Evolutionary conservation across 2,113 vertebrate species (phyloP).

Genomic region (Platysternon megacephalum): DNA sequence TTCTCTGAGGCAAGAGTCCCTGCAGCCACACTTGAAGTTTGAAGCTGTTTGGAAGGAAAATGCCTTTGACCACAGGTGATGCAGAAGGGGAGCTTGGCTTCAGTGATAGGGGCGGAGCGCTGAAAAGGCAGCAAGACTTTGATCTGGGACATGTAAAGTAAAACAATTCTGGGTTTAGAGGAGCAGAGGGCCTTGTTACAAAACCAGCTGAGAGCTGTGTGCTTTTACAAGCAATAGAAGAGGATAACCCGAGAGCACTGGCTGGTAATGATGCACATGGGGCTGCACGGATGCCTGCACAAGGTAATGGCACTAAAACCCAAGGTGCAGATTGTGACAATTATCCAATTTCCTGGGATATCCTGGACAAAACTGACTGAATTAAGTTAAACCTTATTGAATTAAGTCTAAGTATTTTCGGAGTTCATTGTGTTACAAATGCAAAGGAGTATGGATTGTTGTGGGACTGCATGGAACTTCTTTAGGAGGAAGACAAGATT

Average conservation of each 20-base stretch:
- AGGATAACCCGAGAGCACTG: neutral
- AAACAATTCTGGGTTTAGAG: neutral
- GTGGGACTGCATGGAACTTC: neutral
- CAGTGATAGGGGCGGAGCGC: neutral
- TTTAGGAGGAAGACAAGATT: neutral
- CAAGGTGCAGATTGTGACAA: neutral
- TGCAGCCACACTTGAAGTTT: neutral
- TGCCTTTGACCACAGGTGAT: neutral
- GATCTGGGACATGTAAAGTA: neutral
- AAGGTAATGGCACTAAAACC: neutral
- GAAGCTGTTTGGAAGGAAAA: neutral
- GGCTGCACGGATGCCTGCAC: neutral
- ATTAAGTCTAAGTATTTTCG: neutral
- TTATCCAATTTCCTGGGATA: neutral
- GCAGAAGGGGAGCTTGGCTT: neutral
- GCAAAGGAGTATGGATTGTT: neutral
- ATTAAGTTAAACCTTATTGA: neutral
- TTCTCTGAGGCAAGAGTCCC: neutral
- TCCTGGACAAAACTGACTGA: neutral
- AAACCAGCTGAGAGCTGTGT: neutral
- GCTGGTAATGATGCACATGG: neutral
- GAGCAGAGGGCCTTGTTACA: neutral
- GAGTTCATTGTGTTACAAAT: neutral
- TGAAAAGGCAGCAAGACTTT: neutral
- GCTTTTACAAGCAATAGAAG: neutral